phyloP scores from a whole-genome alignment of 2,888 invertebrate genomes.

The Troides helena region DNA sequence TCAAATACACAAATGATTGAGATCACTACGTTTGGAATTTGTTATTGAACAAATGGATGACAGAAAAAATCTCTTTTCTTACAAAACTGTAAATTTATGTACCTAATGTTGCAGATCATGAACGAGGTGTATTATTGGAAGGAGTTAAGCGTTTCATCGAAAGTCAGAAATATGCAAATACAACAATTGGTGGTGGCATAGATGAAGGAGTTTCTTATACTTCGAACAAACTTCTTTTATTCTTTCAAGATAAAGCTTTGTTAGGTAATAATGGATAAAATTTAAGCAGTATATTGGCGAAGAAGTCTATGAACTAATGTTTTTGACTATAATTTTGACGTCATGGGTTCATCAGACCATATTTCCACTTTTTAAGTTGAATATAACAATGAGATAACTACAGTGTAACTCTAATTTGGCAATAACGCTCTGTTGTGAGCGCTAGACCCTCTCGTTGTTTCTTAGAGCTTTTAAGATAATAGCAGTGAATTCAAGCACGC shows the following conservation, averaged over 20 bases:
- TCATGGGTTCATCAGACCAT: background rate
- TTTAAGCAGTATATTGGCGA: too few species aligned
- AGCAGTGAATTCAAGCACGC: too few species aligned
- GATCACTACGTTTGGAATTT: too few species aligned
- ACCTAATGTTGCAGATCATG: slow-evolving; percentile 8
- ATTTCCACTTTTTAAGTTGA: too few species aligned
- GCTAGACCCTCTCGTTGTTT: too few species aligned
- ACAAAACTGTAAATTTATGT: background rate
- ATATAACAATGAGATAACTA: too few species aligned
- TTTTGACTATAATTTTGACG: background rate
- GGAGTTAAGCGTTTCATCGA: slow-evolving; percentile 4
- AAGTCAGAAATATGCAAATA: slow-evolving; percentile 9
- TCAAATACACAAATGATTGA: too few species aligned
- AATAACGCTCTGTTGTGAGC: too few species aligned
- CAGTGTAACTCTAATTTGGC: too few species aligned
- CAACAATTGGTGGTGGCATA: slow-evolving; percentile 12
- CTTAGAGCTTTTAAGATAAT: too few species aligned
- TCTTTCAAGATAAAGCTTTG: slow-evolving; percentile 20
- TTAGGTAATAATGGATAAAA: slow-evolving; percentile 3
- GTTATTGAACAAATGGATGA: background rate
- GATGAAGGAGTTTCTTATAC: slow-evolving; percentile 17
- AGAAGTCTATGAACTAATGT: background rate
- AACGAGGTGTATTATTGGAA: slow-evolving; percentile 4
- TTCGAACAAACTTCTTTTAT: slow-evolving; percentile 11
- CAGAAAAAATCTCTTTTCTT: background rate